phyloP scores from a whole-genome alignment of 2,113 vertebrate species.

The Cochlearius cochlearius region DNA sequence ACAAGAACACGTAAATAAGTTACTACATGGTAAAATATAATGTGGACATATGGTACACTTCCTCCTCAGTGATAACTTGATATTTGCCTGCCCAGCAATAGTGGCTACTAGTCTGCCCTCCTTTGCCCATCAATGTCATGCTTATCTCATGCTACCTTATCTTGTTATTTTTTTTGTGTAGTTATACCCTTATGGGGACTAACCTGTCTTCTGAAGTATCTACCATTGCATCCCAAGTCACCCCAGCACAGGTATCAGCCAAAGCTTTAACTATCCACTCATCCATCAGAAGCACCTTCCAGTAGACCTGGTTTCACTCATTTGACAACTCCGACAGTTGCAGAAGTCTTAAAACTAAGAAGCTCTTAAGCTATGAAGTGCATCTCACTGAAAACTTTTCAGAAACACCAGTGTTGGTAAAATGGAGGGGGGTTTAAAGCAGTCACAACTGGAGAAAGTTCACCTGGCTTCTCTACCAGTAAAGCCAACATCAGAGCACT shows the following conservation, averaged over 20 bases:
- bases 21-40: neutral
- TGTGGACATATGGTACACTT: accelerated
- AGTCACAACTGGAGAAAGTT: neutral
- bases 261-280: neutral
- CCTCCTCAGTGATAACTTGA: neutral
- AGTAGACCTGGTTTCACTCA: neutral
- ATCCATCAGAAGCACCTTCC: neutral
- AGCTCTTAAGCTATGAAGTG: neutral
- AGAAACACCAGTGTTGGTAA: neutral
- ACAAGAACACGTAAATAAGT: neutral
- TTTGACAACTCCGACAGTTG: neutral
- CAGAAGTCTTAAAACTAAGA: neutral
- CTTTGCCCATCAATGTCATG: neutral
- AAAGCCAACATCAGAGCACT: neutral
- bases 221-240: neutral
- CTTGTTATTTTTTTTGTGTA: neutral
- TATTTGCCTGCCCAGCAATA: neutral
- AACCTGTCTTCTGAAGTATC: neutral
- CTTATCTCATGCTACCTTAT: neutral
- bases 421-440: neutral
- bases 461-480: neutral
- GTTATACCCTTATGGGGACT: neutral
- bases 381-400: neutral
- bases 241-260: neutral
- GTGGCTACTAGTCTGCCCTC: neutral